Evolutionary conservation across 64 coral and sea anemone genomes (phyloP).

Genomic region (Stylophora pistillata): DNA sequence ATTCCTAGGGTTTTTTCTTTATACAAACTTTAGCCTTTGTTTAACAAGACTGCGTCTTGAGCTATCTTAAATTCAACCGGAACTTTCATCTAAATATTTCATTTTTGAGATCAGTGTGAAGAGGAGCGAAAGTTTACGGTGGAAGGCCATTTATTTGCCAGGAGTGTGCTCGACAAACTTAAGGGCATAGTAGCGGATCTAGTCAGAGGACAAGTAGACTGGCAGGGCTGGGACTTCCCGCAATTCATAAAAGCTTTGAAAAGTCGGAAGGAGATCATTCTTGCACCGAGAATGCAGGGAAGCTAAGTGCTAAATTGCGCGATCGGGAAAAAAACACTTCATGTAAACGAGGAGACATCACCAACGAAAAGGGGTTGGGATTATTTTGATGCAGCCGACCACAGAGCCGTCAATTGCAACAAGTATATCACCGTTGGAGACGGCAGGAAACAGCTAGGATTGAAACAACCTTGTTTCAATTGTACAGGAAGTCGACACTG

Average conservation of each 20-base stretch:
- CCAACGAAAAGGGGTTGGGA: background rate
- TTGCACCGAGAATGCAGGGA: background rate
- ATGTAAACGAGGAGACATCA: background rate
- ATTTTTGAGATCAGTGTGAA: too few species aligned
- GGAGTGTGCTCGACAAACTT: constrained; percentile 39
- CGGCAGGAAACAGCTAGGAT: background rate
- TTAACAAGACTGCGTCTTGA: too few species aligned
- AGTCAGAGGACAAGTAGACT: background rate
- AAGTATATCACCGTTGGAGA: constrained; percentile 12
- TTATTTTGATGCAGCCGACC: background rate
- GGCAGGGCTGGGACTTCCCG: constrained; percentile 40
- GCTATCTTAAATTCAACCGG: too few species aligned
- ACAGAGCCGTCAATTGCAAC: constrained; percentile 28
- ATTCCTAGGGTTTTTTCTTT: too few species aligned
- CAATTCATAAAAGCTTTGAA: constrained; percentile 48
- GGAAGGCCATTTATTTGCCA: too few species aligned
- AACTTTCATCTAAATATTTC: too few species aligned
- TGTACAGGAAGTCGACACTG: background rate
- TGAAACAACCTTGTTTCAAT: constrained; percentile 45
- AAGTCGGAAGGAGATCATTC: constrained; percentile 32
- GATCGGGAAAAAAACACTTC: background rate
- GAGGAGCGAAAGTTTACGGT: constrained; percentile 35
- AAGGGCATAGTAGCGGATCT: constrained; percentile 39
- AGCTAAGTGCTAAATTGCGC: too few species aligned
- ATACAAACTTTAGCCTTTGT: too few species aligned